These are phyloP conservation scores for Vultur gryphus DNA, from an alignment of 2,797 vertebrate genomes.

Conservation along the genomic window DNA sequence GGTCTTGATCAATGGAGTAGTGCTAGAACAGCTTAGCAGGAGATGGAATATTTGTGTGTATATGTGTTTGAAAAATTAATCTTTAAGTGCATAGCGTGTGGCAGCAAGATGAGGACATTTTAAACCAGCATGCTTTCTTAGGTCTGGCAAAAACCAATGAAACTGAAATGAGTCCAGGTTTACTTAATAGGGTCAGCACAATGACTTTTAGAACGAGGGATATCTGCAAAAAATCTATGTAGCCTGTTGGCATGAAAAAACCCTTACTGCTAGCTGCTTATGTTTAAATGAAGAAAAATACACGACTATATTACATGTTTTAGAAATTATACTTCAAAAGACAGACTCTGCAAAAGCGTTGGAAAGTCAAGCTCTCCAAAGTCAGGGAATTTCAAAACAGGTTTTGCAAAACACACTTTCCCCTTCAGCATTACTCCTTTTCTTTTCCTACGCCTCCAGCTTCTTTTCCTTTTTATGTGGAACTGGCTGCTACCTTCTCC, in stretches of 20 bases:
- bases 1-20: background rate
- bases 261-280: background rate
- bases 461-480: background rate
- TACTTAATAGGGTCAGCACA: background rate
- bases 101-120: background rate
- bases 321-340: background rate
- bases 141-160: background rate
- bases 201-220: background rate
- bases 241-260: background rate
- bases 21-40: background rate
- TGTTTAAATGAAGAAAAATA: background rate
- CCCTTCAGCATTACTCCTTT: background rate
- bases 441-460: background rate
- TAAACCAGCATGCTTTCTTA: background rate
- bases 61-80: background rate
- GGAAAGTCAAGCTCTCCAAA: background rate
- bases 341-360: background rate
- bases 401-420: background rate
- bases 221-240: background rate
- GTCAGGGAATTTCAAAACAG: background rate
- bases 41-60: background rate
- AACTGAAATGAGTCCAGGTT: background rate
- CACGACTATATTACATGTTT: fast-evolving
- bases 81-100: background rate
- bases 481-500: background rate